phyloP scores from a whole-genome alignment of 1,140 invertebrate species.

The Atta texana region DNA sequence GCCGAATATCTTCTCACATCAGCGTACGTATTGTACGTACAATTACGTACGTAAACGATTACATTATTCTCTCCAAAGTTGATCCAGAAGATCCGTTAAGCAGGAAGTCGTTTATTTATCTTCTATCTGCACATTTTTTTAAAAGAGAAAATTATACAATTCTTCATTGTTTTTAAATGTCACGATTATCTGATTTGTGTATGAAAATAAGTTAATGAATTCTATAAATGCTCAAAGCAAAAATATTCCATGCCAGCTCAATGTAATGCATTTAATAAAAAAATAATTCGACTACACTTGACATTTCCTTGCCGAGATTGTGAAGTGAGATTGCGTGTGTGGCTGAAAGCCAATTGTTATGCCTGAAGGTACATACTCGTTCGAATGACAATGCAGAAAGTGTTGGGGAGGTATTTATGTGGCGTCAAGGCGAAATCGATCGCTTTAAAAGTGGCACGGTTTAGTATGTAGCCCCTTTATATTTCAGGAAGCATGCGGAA shows the following conservation, averaged over 20 bases:
- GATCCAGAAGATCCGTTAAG: not conserved
- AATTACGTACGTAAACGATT: not conserved
- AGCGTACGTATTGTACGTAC: too few species aligned
- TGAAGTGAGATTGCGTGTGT: not conserved
- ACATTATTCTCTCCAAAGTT: not conserved
- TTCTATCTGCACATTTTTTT: not conserved
- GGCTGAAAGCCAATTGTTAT: not conserved
- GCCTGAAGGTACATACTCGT: not conserved
- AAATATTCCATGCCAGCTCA: not conserved
- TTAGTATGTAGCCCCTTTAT: not conserved
- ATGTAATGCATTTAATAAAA: not conserved
- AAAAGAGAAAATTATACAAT: not conserved
- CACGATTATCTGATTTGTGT: not conserved
- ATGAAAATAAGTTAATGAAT: not conserved
- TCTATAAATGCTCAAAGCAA: not conserved
- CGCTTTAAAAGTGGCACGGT: slow-evolving; percentile 27
- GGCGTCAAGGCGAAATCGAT: slow-evolving; percentile 33
- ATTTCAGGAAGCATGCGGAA: slow-evolving; percentile 67
- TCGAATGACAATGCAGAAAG: not conserved
- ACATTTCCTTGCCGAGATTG: not conserved
- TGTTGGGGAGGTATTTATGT: not conserved
- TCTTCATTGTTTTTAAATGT: not conserved
- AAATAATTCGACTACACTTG: not conserved
- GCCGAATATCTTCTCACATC: not conserved
- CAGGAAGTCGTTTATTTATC: too few species aligned